Base-by-base conservation (phyloP, 2,888 invertebrate species). In the Neuroscelio doddi region DNA sequence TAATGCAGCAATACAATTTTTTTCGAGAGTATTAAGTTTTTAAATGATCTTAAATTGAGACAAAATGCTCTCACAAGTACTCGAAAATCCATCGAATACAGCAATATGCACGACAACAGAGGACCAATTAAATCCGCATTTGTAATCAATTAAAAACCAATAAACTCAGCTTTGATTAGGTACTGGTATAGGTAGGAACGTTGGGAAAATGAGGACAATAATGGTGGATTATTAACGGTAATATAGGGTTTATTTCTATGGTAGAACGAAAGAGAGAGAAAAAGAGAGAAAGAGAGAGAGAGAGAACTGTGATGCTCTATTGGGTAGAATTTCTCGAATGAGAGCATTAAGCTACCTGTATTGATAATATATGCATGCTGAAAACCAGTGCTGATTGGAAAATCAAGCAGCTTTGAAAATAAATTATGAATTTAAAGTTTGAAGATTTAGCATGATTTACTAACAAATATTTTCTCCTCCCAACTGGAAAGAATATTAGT, bases 71-170 rank as follows among this genome's bases (percentile, higher is more conserved):
- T 57, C 57, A 57, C 56, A 56, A 53, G 51, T 52, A 64, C 57
- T 64, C 44, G 62, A 58, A 63, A 65, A 55, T 62, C 47, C 63
- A 53, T 61, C 63, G 63, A 53, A 57, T 45, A 55, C 55, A 58
- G 55, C 64, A 64, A 61, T 51, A 56, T 62, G 57, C 47, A 61
- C 69, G 61, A 64, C 64, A 61, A 52, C 69, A 76, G 74, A 74
- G 70, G 67, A 71, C 80, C 79, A 82, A 82, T 82, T 80, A 78
- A 80, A 79, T 74, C 76, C 79, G 78, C 81, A 82, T 83, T 83
- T 82, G 81, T 83, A 82, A 82, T 83, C 82, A 81, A 83, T 83
- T 81, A 81, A 82, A 81, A 82, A 81, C 78, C 83, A 82, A 83
- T 82, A 81, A 83, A 79, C 78, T 73, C 71, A 69, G 67, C 69